Evolutionary conservation across 1,140 invertebrate genomes (phyloP), one percentile per base, ranked within the genome.

Genomic region (Tetramorium alpestre): DNA sequence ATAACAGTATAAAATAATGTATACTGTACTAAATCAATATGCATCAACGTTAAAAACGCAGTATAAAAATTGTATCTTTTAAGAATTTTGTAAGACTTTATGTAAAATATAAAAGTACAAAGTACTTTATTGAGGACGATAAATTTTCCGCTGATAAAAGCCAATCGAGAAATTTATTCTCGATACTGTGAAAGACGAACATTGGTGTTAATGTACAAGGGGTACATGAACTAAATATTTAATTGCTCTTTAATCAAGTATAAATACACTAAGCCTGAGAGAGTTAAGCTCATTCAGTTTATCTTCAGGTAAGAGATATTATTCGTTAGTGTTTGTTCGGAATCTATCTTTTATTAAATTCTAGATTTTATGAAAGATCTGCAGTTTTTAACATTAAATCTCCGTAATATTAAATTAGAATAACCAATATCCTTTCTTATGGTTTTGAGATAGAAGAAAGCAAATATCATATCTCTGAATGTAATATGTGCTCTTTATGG

Each of bases 161-260:
- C 8, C 25, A 10, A 25, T 11, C 44, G 18, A 47, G 6, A 70
- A 90, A 88, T 88, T 84, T 81, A 77, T 90, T 90, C 25, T 49
- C 44, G 18, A 51, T 54, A 38, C 11, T 22, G 86, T 90, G 72
- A 64, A 84, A 73, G 81, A 72, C 80, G 70, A 87, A 72, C 49
- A 33, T 25, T 44, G 33, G 22, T 22, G 25, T 28, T 44, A 44
- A 85, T 89, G 88, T 65, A 78, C 85, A 84, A 33, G 25, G 41
- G 3, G 72, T 18, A 87, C 93, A 88, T 89, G 93, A 91, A 80
- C 58, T 51, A 89, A 92, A 93, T 94, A 89, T 58, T 64, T 87
- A 93, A 91, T 92, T 75, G 7, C 38, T 85, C 54, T 28, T 67
- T 22, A 72, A 90, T 87, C 22, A 2, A 4, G n/a, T 67, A 90